Conservation (phyloP, 2,888 invertebrate species). For the Lysandra coridon region DNA sequence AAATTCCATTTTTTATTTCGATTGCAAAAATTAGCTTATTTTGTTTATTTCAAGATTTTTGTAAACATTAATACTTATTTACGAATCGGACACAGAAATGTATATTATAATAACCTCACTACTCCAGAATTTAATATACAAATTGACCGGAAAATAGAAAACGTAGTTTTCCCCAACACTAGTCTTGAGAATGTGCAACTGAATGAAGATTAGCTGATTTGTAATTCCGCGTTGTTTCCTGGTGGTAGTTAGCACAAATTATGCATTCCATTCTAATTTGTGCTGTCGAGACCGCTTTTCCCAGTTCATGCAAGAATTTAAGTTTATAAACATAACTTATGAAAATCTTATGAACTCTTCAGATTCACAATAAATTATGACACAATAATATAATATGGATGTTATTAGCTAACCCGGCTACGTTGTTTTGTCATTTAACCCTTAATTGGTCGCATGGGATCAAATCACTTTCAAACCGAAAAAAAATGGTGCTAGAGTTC, state of each 20-base stretch:
- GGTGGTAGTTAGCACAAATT: not conserved
- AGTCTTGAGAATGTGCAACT: conserved; percentile 4
- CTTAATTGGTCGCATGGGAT: no score
- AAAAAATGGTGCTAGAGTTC: no score
- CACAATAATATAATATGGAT: not conserved
- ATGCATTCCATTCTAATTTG: conserved; percentile 16
- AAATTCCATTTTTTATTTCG: no score
- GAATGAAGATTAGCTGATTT: conserved; percentile 7
- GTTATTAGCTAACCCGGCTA: not conserved
- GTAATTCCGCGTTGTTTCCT: conserved; percentile 4
- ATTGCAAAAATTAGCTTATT: no score
- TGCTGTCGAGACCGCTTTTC: not conserved
- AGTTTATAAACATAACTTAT: not conserved
- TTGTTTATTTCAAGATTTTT: no score
- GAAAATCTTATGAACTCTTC: not conserved
- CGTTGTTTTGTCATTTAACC: no score
- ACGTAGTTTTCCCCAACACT: not conserved
- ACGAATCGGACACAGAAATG: not conserved
- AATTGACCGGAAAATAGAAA: not conserved
- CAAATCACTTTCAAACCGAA: no score
- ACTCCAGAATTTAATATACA: not conserved
- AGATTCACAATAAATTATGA: not conserved
- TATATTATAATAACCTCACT: not conserved
- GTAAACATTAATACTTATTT: no score
- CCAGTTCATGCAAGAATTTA: not conserved